Conservation (phyloP, 2,797 vertebrate species). For the Thalassophryne amazonica region DNA sequence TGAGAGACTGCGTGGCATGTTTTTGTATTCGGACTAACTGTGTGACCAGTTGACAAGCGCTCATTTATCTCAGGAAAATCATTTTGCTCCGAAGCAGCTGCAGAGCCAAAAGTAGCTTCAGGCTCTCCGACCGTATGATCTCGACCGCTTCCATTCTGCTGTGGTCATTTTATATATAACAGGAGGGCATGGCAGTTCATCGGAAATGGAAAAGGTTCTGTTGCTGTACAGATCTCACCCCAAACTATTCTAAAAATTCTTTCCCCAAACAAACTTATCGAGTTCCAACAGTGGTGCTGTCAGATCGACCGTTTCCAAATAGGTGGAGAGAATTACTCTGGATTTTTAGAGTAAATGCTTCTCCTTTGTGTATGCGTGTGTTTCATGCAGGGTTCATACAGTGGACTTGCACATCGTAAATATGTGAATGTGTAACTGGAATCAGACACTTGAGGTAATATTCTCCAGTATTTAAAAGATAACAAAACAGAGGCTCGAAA, state of each 20-base stretch:
- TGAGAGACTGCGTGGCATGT: conserved; percentile 33
- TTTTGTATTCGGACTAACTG: conserved; percentile 40
- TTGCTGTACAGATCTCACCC: conserved; percentile 24
- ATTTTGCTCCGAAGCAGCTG: conserved; percentile 32
- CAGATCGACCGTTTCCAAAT: conserved; percentile 30
- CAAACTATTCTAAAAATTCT: conserved; percentile 26
- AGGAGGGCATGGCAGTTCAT: conserved; percentile 7
- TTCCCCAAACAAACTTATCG: conserved; percentile 47
- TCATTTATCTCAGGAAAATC: conserved; percentile 50
- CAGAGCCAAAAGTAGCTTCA: conserved; percentile 37
- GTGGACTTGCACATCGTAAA: conserved; percentile 1
- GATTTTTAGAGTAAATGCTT: conserved; percentile 24
- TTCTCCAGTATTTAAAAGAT: conserved; percentile 7
- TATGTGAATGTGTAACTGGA: conserved; percentile 20
- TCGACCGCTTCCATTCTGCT: not conserved
- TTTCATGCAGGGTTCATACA: not conserved
- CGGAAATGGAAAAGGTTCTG: conserved; percentile 37
- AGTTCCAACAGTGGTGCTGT: conserved; percentile 39
- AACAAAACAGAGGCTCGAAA: not conserved
- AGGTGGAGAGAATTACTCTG: conserved; percentile 33
- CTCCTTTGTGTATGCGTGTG: conserved; percentile 7
- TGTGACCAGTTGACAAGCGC: conserved; percentile 5
- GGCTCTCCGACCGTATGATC: not conserved
- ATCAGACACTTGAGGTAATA: conserved; percentile 30
- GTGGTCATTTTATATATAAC: conserved; percentile 10